Evolutionary conservation across 2,113 vertebrate species (phyloP).

Genomic region (Gymnogyps californianus): DNA sequence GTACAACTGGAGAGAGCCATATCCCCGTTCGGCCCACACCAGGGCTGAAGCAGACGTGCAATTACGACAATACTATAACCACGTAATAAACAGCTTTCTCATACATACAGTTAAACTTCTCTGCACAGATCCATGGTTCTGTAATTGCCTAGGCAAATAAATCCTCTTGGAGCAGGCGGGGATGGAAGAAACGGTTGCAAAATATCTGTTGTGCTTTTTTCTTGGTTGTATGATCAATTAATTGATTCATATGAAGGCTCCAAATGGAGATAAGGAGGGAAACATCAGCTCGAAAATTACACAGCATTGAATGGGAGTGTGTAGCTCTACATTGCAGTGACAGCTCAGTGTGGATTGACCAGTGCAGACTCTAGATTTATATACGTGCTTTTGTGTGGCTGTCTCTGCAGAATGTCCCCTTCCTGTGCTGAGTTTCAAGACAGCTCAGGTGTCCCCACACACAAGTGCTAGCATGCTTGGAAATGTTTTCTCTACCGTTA

Average conservation of each 20-base stretch:
- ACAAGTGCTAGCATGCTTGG: fast-evolving
- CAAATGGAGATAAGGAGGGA: not conserved
- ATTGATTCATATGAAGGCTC: fast-evolving
- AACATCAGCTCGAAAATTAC: fast-evolving
- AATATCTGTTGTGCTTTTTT: not conserved
- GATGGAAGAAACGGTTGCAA: not conserved
- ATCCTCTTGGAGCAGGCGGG: not conserved
- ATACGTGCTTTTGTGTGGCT: fast-evolving
- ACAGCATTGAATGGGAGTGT: fast-evolving
- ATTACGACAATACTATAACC: fast-evolving
- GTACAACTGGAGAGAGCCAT: not conserved
- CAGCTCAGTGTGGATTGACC: fast-evolving
- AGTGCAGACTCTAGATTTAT: fast-evolving
- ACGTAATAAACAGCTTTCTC: not conserved
- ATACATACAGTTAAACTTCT: fast-evolving
- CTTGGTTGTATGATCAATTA: no score
- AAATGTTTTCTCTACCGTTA: fast-evolving
- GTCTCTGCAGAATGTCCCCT: not conserved
- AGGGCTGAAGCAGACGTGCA: not conserved
- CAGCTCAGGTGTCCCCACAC: not conserved
- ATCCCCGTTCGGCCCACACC: fast-evolving
- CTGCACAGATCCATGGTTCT: not conserved
- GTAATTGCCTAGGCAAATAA: not conserved
- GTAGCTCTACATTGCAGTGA: fast-evolving
- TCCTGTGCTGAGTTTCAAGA: not conserved